phyloP scores from a whole-genome alignment of 1,140 invertebrate species.

The Drosophila bocki region DNA sequence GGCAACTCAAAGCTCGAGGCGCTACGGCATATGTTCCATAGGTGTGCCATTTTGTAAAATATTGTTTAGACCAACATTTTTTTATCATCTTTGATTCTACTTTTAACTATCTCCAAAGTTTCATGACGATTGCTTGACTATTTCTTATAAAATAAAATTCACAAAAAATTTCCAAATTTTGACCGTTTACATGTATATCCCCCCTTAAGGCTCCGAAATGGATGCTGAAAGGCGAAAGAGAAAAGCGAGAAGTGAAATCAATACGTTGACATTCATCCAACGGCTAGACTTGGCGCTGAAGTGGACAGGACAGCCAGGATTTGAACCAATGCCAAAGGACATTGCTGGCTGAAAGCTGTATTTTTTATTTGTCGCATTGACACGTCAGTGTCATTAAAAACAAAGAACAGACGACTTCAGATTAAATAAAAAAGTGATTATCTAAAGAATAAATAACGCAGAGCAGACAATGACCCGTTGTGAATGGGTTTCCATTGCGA shows the following conservation, averaged over 20 bases:
- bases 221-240: conserved; percentile 31
- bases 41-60: too few relatives aligned
- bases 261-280: conserved; percentile 73
- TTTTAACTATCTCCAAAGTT: too few relatives aligned
- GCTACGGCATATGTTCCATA: too few relatives aligned
- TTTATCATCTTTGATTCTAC: too few relatives aligned
- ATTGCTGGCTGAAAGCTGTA: conserved; percentile 24
- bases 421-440: conserved; percentile 83
- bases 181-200: too few relatives aligned
- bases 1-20: too few relatives aligned
- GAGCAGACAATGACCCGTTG: conserved; percentile 55
- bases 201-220: conserved; percentile 36
- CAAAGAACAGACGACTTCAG: conserved; percentile 45
- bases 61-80: too few relatives aligned
- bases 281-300: conserved; percentile 74
- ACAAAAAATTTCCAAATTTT: too few relatives aligned
- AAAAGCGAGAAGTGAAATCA: conserved; percentile 55
- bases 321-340: conserved; percentile 76
- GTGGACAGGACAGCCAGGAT: conserved; percentile 53
- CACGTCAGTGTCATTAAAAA: conserved; percentile 77
- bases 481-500: conserved; percentile 36
- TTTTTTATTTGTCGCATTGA: conserved; percentile 71
- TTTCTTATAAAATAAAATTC: too few relatives aligned
- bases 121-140: too few relatives aligned
- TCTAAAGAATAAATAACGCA: conserved; percentile 66